Evolutionary conservation across 2,113 vertebrate genomes (phyloP), one percentile per base, ranked within the genome.

Genomic region (Alces alces): DNA sequence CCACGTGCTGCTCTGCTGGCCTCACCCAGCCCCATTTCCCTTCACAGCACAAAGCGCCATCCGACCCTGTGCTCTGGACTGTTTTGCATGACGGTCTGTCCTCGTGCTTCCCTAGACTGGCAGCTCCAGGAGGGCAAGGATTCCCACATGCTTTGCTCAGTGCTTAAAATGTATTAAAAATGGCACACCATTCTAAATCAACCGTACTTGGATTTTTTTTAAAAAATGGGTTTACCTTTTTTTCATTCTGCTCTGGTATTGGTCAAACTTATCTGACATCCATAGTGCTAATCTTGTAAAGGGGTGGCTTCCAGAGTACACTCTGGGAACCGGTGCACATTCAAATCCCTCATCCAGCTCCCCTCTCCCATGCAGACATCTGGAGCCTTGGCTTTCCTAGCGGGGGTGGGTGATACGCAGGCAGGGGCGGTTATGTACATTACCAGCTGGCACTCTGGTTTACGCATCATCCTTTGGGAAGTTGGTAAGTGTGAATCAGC

Each of bases 21-120:
- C 79, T n/a, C 11, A 12, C 79, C 79, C 79, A 82, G 30, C 3
- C 19, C 45, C 2, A 14, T 52, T 7, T 23, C 17, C 47, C 47
- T 52, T 52, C 78, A 2, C 28, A 80, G 79, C 79, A 23, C 30
- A 13, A 6, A 13, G 3, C 3, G 7, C 33, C 6, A 1, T 12
- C 79, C 1, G 17, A 23, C 9, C 3, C 30, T 4, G 30, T n/a
- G 47, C 79, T 23, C 7, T 0, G 47, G 79, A 21, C 30, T 3
- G 6, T 82, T 7, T 0, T 2, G 19, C 33, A 7, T 25, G 7
- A 23, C 1, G 1, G 19, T 39, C 7, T 8, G 19, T 23, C 6
- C 3, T 23, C 33, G 50, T n/a, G 50, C 19, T 23, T 82, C 19
- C 0, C 50, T 54, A 54, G 50, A 54, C 79, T 54, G 50, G 79